Percentiles rank a stretch among this genome's conserved stretches.
These are phyloP conservation scores for Danionella dracula DNA, from an alignment of 2,797 vertebrate species.

Conservation along the genomic window DNA sequence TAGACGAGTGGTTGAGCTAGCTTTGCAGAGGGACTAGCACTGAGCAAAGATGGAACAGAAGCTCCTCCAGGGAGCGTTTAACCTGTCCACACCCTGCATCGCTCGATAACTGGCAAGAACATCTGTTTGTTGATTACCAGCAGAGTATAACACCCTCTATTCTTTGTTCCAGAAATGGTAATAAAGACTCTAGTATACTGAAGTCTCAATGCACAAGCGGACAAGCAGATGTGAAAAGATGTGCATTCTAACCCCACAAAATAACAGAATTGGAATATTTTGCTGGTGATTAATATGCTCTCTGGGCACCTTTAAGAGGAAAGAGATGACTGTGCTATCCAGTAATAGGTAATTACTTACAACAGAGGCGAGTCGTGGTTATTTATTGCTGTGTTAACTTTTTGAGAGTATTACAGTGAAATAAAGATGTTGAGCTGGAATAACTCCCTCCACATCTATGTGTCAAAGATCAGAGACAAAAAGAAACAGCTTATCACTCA, in stretches of 20 bases:
- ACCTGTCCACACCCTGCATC: slow-evolving; percentile 57
- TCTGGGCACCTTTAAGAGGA: neutral
- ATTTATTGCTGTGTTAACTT: slow-evolving; percentile 21
- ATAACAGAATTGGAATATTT: neutral
- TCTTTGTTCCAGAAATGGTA: slow-evolving; percentile 61
- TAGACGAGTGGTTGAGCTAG: neutral
- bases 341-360: neutral
- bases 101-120: slow-evolving; percentile 65
- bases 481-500: too few relatives aligned
- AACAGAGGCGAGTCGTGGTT: neutral
- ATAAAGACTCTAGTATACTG: slow-evolving; percentile 58
- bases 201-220: slow-evolving; percentile 62
- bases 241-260: slow-evolving; percentile 34
- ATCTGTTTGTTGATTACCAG: slow-evolving; percentile 65
- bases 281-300: slow-evolving; percentile 23
- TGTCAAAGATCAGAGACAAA: neutral
- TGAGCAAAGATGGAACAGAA: slow-evolving; percentile 52
- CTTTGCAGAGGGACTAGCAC: slow-evolving; percentile 9
- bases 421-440: too few relatives aligned
- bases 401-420: neutral
- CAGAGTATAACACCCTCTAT: slow-evolving; percentile 49
- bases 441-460: too few relatives aligned
- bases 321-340: slow-evolving; percentile 1
- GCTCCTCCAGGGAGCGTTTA: slow-evolving; percentile 60
- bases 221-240: slow-evolving; percentile 48